Evolutionary conservation across 2,888 invertebrate species (phyloP).

Genomic region (Agrenia bidenticulata): DNA sequence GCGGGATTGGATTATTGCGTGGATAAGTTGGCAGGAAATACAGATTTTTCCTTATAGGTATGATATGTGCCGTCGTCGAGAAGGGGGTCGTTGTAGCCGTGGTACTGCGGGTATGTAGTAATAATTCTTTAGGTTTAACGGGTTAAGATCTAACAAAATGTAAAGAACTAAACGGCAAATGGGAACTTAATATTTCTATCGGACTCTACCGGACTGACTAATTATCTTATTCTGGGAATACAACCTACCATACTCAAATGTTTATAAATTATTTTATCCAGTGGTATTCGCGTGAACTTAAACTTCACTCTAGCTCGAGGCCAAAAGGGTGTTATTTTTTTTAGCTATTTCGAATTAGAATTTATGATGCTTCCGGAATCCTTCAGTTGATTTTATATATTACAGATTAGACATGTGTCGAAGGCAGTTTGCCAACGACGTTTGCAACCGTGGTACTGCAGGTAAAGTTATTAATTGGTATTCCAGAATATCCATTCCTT

Average conservation of each 20-base stretch:
- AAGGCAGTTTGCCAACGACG: constrained; percentile 88
- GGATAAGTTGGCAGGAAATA: constrained; percentile 2
- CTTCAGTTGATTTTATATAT: constrained; percentile 4
- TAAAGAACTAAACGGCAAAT: constrained; percentile 2
- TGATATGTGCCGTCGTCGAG: constrained; percentile 95
- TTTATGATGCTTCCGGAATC: neutral
- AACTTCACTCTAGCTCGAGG: too few relatives aligned
- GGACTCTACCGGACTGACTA: constrained; percentile 3
- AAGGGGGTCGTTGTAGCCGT: constrained; percentile 95
- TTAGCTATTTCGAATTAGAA: too few relatives aligned
- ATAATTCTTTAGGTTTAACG: neutral
- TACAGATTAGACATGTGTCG: constrained; percentile 97
- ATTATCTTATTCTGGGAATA: too few relatives aligned
- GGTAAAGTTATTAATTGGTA: constrained; percentile 63
- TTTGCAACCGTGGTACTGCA: constrained; percentile 98
- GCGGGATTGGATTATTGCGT: neutral
- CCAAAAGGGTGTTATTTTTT: too few relatives aligned
- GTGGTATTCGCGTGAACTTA: too few relatives aligned
- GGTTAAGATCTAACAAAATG: neutral
- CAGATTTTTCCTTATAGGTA: constrained; percentile 68
- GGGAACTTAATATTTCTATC: neutral
- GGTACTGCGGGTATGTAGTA: constrained; percentile 89
- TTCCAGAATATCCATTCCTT: constrained; percentile 6
- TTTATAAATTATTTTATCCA: neutral
- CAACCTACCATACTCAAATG: too few relatives aligned